Percentiles rank a stretch among this genome's conserved stretches.
These are phyloP conservation scores for Melieria crassipennis DNA, from an alignment of 2,888 invertebrate species.

Conservation along the genomic window DNA sequence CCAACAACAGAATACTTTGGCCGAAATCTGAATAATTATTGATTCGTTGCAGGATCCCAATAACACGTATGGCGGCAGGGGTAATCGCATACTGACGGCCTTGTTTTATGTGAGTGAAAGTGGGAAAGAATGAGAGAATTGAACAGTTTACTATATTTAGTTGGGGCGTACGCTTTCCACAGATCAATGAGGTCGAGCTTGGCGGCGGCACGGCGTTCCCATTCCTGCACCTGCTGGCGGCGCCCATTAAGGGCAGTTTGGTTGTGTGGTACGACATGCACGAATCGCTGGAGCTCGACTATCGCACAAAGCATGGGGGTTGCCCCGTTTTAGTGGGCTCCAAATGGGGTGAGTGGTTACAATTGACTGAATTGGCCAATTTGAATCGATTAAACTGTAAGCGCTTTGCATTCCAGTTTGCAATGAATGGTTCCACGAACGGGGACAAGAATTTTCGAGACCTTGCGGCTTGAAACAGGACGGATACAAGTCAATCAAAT, in stretches of 20 bases:
- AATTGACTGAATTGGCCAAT: not conserved
- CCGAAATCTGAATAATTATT: not conserved
- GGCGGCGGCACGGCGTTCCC: constrained; percentile 97
- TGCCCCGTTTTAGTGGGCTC: constrained; percentile 94
- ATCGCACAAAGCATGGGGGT: constrained; percentile 88
- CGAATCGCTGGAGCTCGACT: constrained; percentile 88
- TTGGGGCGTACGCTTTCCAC: not conserved
- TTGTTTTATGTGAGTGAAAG: constrained; percentile 46
- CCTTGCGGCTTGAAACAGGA: constrained; percentile 67
- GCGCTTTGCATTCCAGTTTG: constrained; percentile 68
- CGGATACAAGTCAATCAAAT: constrained; percentile 51
- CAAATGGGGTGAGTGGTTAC: constrained; percentile 83
- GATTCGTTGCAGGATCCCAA: constrained; percentile 27
- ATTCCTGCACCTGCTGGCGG: constrained; percentile 80
- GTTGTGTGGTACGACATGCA: constrained; percentile 93
- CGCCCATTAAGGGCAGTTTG: constrained; percentile 87
- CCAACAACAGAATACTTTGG: not conserved
- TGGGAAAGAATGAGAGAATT: not conserved
- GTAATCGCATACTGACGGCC: constrained; percentile 47
- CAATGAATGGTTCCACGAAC: constrained; percentile 89
- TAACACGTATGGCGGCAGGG: constrained; percentile 18
- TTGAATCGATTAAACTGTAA: not conserved
- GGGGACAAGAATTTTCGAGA: constrained; percentile 80
- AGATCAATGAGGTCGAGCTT: constrained; percentile 66
- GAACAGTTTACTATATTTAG: not conserved